Percentiles rank a stretch among this genome's conserved stretches.
Conservation (phyloP, 2,797 vertebrate species). For the Hydrocynus forskahlii region DNA sequence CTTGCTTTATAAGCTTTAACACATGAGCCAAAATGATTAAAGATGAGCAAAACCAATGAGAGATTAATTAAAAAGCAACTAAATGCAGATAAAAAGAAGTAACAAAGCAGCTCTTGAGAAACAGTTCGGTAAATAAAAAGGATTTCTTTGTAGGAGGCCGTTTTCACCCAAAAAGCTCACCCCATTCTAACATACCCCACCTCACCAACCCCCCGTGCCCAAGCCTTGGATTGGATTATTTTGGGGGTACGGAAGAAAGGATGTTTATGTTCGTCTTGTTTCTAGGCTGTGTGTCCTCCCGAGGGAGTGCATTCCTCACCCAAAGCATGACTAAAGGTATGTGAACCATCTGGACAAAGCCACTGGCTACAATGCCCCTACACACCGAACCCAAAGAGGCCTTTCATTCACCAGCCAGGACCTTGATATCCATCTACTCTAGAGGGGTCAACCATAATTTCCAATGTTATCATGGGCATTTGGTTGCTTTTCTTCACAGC, state of each 20-base stretch:
- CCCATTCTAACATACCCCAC: constrained; percentile 13
- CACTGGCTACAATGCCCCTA: constrained; percentile 78
- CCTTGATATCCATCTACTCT: constrained; percentile 72
- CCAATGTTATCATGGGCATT: constrained; percentile 49
- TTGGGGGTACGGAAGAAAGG: constrained; percentile 65
- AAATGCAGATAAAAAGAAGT: constrained; percentile 42
- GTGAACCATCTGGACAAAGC: constrained; percentile 86
- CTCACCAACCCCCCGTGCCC: constrained; percentile 43
- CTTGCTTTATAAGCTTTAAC: constrained; percentile 66
- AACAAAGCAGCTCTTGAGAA: constrained; percentile 36
- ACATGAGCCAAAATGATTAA: constrained; percentile 58
- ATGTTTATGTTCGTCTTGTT: constrained; percentile 87
- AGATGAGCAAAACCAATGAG: constrained; percentile 48
- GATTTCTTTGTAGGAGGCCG: background rate
- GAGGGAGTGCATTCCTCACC: constrained; percentile 84
- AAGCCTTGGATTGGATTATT: constrained; percentile 64
- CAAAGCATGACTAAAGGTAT: constrained; percentile 82
- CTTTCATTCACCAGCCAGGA: constrained; percentile 62
- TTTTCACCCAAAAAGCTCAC: constrained; percentile 28
- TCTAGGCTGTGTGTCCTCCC: constrained; percentile 80
- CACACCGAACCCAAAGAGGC: constrained; percentile 65
- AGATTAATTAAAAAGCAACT: constrained; percentile 6
- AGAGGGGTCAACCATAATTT: constrained; percentile 58
- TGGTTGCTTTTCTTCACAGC: constrained; percentile 39
- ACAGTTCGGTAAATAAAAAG: constrained; percentile 28